Evolutionary conservation across 1,140 invertebrate genomes (phyloP).

Genomic region (Drosophila serrata): DNA sequence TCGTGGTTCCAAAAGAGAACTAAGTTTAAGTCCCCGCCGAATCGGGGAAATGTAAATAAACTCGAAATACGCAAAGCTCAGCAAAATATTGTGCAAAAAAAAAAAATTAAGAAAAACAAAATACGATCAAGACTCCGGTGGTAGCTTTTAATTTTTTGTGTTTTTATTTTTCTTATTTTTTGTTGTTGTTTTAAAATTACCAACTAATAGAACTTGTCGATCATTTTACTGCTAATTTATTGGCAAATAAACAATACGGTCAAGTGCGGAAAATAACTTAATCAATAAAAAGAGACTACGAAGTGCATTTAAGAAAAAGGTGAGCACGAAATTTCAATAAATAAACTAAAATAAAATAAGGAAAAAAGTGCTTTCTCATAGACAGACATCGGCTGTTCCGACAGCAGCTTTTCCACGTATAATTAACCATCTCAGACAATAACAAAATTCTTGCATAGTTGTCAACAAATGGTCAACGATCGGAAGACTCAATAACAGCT

Average conservation of each 20-base stretch:
- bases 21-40: constrained; percentile 1
- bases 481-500: constrained; percentile 78
- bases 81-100: constrained; percentile 28
- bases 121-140: constrained; percentile 7
- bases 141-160: constrained; percentile 14
- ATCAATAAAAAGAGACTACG: neutral
- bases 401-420: constrained; percentile 58
- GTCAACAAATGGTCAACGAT: constrained; percentile 68
- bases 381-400: constrained; percentile 26
- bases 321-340: constrained; percentile 5
- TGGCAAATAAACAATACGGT: constrained; percentile 16
- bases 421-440: constrained; percentile 69
- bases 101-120: neutral
- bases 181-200: neutral
- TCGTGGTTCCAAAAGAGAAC: constrained; percentile 26
- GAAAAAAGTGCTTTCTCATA: constrained; percentile 6
- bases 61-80: constrained; percentile 19
- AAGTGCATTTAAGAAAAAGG: constrained; percentile 23
- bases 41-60: constrained; percentile 39
- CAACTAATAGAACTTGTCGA: constrained; percentile 10
- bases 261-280: constrained; percentile 21
- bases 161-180: constrained; percentile 28
- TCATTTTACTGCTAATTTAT: constrained; percentile 32
- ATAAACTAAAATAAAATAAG: neutral
- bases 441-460: constrained; percentile 82